Evolutionary conservation across 2,797 vertebrate genomes (phyloP).

Genomic region (Gallirallus australis): DNA sequence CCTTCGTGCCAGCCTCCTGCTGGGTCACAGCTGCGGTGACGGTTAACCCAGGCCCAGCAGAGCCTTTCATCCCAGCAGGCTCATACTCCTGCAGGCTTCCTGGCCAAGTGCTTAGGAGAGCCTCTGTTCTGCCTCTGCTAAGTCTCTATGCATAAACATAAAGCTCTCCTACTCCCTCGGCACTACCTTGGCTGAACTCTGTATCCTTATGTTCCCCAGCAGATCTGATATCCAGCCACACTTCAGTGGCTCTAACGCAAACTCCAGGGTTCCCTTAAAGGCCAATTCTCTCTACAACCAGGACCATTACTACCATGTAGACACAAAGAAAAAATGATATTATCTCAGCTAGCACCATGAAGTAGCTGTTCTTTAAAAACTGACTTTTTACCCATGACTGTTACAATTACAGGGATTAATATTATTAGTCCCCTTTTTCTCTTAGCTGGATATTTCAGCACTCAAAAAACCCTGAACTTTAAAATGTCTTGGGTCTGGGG

Average conservation of each 20-base stretch:
- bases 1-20: not conserved
- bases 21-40: not conserved
- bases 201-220: not conserved
- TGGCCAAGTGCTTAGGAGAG: not conserved
- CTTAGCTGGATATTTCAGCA: not conserved
- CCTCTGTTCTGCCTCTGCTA: not conserved
- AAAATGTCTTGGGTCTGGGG: constrained; percentile 32
- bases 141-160: not conserved
- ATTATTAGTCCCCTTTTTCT: constrained; percentile 52
- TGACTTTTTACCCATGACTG: constrained; percentile 29
- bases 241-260: constrained; percentile 8
- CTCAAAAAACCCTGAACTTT: constrained; percentile 20
- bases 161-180: not conserved
- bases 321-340: not conserved
- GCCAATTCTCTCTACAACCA: not conserved
- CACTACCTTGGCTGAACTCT: not conserved
- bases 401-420: constrained; percentile 39
- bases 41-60: accelerated
- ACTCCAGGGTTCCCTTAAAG: constrained; percentile 5
- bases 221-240: not conserved
- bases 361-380: constrained; percentile 37
- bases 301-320: not conserved
- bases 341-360: not conserved
- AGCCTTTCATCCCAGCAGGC: not conserved
- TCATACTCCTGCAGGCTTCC: not conserved